A percentile compares a stretch with the other conserved stretches of the same genome.
These are phyloP conservation scores for Prionace glauca DNA, from an alignment of 2,797 vertebrate genomes.

Conservation along the genomic window DNA sequence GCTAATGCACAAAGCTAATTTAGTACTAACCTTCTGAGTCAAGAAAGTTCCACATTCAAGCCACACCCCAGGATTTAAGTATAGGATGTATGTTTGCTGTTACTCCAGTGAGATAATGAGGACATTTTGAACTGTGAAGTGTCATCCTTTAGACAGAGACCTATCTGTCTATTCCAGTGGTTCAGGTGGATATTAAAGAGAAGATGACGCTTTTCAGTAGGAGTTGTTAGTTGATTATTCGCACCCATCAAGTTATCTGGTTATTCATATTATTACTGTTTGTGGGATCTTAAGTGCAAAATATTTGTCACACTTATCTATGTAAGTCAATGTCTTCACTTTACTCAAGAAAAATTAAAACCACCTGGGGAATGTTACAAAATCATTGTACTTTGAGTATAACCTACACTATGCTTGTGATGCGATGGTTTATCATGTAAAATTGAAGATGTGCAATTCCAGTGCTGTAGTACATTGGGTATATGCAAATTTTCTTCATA, in stretches of 20 bases:
- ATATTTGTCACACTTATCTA: not conserved
- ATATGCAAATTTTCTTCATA: not conserved
- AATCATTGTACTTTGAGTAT: not conserved
- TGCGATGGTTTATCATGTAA: not conserved
- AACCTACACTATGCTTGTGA: not conserved
- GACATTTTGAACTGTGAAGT: not conserved
- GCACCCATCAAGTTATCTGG: not conserved
- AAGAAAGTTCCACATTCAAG: not conserved
- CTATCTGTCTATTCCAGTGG: not conserved
- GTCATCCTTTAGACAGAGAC: not conserved
- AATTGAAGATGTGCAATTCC: not conserved
- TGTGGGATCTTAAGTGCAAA: not conserved
- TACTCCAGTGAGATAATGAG: not conserved
- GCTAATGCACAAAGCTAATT: not conserved
- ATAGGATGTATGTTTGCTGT: not conserved
- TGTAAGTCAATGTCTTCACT: not conserved
- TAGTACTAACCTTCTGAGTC: not conserved
- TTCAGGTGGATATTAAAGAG: not conserved
- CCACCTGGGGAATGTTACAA: not conserved
- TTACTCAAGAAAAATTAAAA: not conserved
- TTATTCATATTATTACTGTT: not conserved
- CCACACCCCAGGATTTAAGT: not conserved
- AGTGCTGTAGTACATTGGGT: not conserved
- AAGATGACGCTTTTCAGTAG: not conserved
- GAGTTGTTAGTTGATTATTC: not conserved